Base-by-base conservation (phyloP, 2,113 vertebrate genomes). In the Smithornis capensis region DNA sequence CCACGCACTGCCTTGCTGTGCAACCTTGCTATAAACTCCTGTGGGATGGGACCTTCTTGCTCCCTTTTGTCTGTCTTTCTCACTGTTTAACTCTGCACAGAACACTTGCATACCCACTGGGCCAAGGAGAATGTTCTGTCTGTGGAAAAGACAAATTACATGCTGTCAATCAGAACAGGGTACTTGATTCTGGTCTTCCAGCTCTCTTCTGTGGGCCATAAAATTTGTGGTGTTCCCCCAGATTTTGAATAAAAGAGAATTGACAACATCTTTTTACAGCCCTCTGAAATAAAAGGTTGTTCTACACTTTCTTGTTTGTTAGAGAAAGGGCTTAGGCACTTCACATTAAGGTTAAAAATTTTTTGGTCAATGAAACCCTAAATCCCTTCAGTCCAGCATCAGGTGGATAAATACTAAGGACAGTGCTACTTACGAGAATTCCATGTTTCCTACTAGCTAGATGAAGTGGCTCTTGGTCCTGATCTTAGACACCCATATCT, bases 361-460 rank as follows among this genome's bases (percentile, higher is more conserved):
- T 69, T 38, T 16, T 23, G n/a, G 16, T 35, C 29, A 95, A 28
- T 28, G 21, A 68, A 93, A 87, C 4, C 16, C n/a, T 49, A 65
- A 80, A 82, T 12, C 21, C 21, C 18, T 57, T 31, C 33, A 85
- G 67, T 14, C 31, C 40, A 56, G 63, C 0, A 0, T n/a, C 40
- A 31, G 3, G 19, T 27, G 62, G 10, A 40, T 74, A 53, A 87
- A 77, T 57, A 44, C 29, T 44, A 52, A 38, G 22, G 31, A 2
- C 33, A 9, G 14, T 19, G 60, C 62, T 64, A 13, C n/a, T 52
- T 27, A 22, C 19, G 28, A 73, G 37, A 56, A 6, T 67, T 42
- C 19, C 0, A 0, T 28, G 35, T 47, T 88, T 76, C 37, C 33
- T 40, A 27, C 49, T 0, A 1, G 38, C 35, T 42, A n/a, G 37